Base-by-base conservation (phyloP, 1,140 invertebrate species). In the Orchesella cincta region DNA sequence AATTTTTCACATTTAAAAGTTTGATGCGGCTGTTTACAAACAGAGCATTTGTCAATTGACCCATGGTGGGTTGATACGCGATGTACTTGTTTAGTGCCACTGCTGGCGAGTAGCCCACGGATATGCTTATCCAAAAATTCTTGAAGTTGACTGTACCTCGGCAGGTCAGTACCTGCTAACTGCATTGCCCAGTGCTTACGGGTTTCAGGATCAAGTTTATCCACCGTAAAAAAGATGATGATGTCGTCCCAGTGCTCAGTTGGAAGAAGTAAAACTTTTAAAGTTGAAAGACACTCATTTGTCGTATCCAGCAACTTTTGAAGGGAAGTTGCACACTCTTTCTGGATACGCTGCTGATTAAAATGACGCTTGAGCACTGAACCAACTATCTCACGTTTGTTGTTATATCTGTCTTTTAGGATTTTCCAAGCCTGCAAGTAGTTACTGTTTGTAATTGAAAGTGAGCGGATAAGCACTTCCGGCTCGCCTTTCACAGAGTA, bases 361-460 rank as follows among this genome's bases (percentile, higher is more conserved):
- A 39, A 26, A 5, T 72, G n/a, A 20, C 34, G 34, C 23, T 80
- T 78, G 26, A 85, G 64, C 33, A 84, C 83, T 46, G 83, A 79
- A 28, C 83, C 74, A 51, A 83, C 76, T 0, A 85, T 77, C 14
- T 83, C 28, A 18, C 76, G 67, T 64, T 83, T 81, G 46, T 83
- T 83, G 14, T 67, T 29, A 33, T 67, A 67, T 29, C 62, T 67
- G 29, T 8, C 62, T 67, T 67, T 33, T 23, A 67, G 62, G 28
- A 33, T 5, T 1, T 67, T 31, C 28, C 8, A 33, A 33, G 62
- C 62, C 8, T 8, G 5, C 14, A 5, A 2, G 62, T 67, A 67
- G 62, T 67, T 29, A 12, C 8, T 12, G 31, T 67, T 29, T 12
- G 23, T 31, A 16, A 31, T 67, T 26, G 29, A 2, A 8, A 67